A percentile compares a stretch with the other conserved stretches of the same genome.
phyloP scores from a whole-genome alignment of 2,888 invertebrate genomes.

The Hypomecis atomaria region DNA sequence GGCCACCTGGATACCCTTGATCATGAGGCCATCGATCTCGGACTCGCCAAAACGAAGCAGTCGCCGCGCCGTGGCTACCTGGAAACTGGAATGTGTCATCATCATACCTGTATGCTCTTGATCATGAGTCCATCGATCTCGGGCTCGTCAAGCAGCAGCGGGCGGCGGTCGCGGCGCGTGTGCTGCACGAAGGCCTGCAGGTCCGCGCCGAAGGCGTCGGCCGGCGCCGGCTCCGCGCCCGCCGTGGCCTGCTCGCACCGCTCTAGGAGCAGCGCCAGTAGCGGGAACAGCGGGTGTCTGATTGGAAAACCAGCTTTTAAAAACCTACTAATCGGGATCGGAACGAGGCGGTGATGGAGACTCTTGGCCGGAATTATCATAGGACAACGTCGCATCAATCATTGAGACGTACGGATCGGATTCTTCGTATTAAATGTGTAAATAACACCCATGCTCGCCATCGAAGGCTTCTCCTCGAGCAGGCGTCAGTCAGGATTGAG shows the following conservation, averaged over 20 bases:
- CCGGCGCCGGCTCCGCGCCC: conserved; percentile 91
- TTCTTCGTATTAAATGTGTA: too few relatives aligned
- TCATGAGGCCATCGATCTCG: conserved; percentile 95
- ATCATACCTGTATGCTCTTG: conserved; percentile 78
- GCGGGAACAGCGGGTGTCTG: conserved; percentile 97
- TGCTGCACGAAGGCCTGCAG: conserved; percentile 95
- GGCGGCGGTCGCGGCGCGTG: conserved; percentile 93
- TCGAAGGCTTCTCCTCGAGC: too few relatives aligned
- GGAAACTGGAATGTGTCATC: neutral
- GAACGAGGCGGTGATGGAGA: too few relatives aligned
- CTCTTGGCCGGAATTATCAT: too few relatives aligned
- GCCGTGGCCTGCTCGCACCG: conserved; percentile 98
- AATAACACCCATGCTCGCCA: too few relatives aligned
- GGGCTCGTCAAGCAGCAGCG: conserved; percentile 95
- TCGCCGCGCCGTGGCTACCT: conserved; percentile 84
- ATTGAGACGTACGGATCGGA: too few relatives aligned
- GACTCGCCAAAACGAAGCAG: conserved; percentile 93
- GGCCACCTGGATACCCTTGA: conserved; percentile 80
- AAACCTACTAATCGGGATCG: too few relatives aligned
- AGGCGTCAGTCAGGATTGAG: too few relatives aligned
- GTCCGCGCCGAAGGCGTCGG: conserved; percentile 96
- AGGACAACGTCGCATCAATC: too few relatives aligned
- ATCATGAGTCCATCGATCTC: conserved; percentile 95
- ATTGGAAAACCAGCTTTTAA: too few relatives aligned
- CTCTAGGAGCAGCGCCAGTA: conserved; percentile 96